Evolutionary conservation across 2,113 vertebrate species (phyloP), one percentile per base, ranked within the genome.

Genomic region (Rhinogobius similis): DNA sequence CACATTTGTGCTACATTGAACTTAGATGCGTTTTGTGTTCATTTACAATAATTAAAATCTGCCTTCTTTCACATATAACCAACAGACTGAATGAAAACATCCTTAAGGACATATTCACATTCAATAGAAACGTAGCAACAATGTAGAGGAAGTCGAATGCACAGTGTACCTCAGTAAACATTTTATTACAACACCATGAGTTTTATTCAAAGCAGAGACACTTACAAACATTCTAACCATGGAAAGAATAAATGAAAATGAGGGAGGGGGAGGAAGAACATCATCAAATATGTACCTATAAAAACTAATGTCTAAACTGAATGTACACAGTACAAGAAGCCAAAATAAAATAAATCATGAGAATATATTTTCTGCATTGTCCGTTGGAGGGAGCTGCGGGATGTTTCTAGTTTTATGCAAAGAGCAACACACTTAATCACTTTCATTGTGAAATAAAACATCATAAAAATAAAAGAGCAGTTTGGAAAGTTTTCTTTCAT

Each of bases 171-270:
- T 95, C 95, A 94, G 95, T 95, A 93, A 96, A 96, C 94, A 95
- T 94, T 98, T 99, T 99, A 99, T 99, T 98, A 98, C 97, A 98
- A 98, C 95, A 98, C 95, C 94, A 95, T 94, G 95, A 97, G 88
- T 82, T 92, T 92, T 96, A 95, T 97, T 91, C 95, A 94, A 94
- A 94, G 94, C 95, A 96, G 93, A 83, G 91, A 96, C 95, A 96
- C 95, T 94, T 96, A 98, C 95, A 97, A 94, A 96, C 95, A 96
- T 95, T 92, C 92, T 84, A 92, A 91, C 93, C 94, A 92, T 82
- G 91, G 90, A 95, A 95, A 84, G 71, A 86, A 95, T 76, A 68
- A 86, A 78, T 74, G 81, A 77, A 66, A 70, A 80, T 72, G 65
- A 50, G 66, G 52, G 68, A 65, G 70, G 71, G 74, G n/a, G 24